phyloP scores from a whole-genome alignment of 2,797 vertebrate species.

The Epinephelus malabaricus region DNA sequence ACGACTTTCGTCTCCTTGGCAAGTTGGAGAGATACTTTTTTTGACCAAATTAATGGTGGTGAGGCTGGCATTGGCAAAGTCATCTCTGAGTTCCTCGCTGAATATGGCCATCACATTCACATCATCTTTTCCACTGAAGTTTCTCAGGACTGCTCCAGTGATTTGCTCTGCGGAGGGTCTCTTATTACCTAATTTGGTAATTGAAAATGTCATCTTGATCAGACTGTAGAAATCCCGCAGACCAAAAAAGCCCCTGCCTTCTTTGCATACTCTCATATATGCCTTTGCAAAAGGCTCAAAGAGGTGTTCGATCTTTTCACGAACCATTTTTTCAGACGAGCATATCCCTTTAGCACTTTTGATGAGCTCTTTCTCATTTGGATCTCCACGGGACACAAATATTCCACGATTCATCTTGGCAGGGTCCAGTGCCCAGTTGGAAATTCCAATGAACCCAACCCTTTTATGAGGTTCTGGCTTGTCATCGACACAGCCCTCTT shows the following conservation, averaged over 20 bases:
- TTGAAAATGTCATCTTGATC: slow-evolving; percentile 92
- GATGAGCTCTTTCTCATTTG: slow-evolving; percentile 83
- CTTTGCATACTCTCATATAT: slow-evolving; percentile 85
- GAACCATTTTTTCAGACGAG: slow-evolving; percentile 82
- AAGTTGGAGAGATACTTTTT: slow-evolving; percentile 83
- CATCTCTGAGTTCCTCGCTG: slow-evolving; percentile 37
- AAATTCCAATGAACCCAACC: slow-evolving; percentile 93
- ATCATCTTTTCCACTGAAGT: slow-evolving; percentile 91
- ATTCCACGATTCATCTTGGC: slow-evolving; percentile 95
- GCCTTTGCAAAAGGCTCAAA: slow-evolving; percentile 88
- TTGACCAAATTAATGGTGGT: slow-evolving; percentile 84
- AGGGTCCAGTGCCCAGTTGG: slow-evolving; percentile 93
- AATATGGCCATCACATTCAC: slow-evolving; percentile 85
- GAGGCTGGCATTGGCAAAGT: slow-evolving; percentile 70
- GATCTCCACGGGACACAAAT: slow-evolving; percentile 88
- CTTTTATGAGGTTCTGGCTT: slow-evolving; percentile 90
- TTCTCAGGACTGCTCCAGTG: slow-evolving; percentile 87
- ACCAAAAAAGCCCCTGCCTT: slow-evolving; percentile 92
- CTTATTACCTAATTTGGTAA: slow-evolving; percentile 72
- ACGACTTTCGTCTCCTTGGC: slow-evolving; percentile 85
- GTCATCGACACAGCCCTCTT: slow-evolving; percentile 94
- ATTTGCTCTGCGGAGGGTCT: slow-evolving; percentile 79
- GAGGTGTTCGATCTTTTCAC: slow-evolving; percentile 80
- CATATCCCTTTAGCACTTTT: slow-evolving; percentile 92
- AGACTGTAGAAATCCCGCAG: slow-evolving; percentile 95